Percentiles rank a stretch among this genome's conserved stretches.
Conservation (phyloP, 2,113 vertebrate species). For the Stercorarius parasiticus region DNA sequence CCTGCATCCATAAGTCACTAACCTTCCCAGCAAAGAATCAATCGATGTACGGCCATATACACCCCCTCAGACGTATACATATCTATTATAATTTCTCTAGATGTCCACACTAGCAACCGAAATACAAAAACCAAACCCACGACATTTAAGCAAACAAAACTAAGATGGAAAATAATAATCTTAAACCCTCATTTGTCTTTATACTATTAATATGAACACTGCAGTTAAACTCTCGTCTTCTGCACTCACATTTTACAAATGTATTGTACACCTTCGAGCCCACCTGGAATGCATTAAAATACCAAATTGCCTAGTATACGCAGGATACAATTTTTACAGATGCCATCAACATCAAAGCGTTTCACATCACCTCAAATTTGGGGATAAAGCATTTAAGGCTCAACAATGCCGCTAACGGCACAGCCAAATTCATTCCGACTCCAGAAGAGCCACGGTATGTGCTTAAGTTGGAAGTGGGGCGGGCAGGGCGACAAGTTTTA, state of each 20-base stretch:
- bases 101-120: background rate
- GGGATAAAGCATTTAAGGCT: background rate
- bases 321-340: background rate
- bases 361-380: background rate
- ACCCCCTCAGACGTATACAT: rapidly evolving
- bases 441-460: background rate
- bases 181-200: rapidly evolving
- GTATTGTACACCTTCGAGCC: background rate
- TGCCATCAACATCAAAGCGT: background rate
- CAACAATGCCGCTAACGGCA: background rate
- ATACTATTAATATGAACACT: background rate
- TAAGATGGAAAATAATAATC: background rate
- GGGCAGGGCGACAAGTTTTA: background rate
- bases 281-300: background rate
- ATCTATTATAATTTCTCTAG: rapidly evolving
- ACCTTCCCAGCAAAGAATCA: background rate
- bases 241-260: background rate
- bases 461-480: background rate
- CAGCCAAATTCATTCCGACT: rapidly evolving
- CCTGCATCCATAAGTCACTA: background rate
- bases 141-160: rapidly evolving
- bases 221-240: background rate
- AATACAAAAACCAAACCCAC: rapidly evolving
- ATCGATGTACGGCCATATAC: rapidly evolving
- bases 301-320: background rate